phyloP scores from a whole-genome alignment of 2,113 vertebrate species.

The Gorsachius goisagi region DNA sequence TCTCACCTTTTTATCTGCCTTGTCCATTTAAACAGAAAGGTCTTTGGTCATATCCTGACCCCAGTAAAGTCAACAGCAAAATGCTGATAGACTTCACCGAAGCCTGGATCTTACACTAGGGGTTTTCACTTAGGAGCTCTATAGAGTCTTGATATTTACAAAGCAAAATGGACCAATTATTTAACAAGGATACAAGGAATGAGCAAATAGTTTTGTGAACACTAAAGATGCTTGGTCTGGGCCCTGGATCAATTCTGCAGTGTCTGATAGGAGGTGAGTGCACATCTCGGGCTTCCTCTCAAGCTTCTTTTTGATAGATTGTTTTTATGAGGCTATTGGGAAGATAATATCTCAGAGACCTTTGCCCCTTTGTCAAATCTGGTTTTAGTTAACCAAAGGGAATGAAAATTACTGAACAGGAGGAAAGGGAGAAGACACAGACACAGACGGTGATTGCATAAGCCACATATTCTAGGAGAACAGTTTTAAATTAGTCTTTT shows the following conservation, averaged over 20 bases:
- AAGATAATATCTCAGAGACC: background rate
- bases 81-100: background rate
- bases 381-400: background rate
- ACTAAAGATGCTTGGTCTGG: background rate
- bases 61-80: background rate
- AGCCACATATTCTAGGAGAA: background rate
- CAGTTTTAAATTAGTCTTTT: background rate
- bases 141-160: background rate
- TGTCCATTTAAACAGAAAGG: background rate
- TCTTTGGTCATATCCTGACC: background rate
- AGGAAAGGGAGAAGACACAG: background rate
- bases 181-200: background rate
- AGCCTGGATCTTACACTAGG: background rate
- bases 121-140: background rate
- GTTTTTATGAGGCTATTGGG: background rate
- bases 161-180: constrained; percentile 14
- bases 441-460: background rate
- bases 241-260: background rate
- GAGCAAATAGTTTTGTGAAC: background rate
- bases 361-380: background rate
- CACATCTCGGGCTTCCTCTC: background rate
- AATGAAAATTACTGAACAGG: background rate
- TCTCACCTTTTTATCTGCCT: background rate
- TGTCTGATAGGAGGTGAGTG: background rate
- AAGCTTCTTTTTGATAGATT: background rate